Percentiles rank a stretch among this genome's conserved stretches.
phyloP scores from a whole-genome alignment of 1,140 invertebrate genomes.

The Lethrus apterus region DNA sequence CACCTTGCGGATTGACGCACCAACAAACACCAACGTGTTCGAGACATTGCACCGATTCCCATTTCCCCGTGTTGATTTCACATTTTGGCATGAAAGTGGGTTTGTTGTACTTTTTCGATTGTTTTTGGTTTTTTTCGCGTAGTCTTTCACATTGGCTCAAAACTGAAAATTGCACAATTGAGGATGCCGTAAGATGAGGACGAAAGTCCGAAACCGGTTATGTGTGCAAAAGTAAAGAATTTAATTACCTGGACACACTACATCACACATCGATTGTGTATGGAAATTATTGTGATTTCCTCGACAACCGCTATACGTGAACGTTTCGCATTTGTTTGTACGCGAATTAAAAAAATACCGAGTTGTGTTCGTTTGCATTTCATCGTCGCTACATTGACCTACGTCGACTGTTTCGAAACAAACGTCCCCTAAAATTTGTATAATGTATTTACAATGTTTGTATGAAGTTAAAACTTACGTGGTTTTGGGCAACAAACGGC shows the following conservation, averaged over 20 bases:
- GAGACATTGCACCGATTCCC: conserved; percentile 75
- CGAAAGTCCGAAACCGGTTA: conserved; percentile 4
- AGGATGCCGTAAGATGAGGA: too few species aligned
- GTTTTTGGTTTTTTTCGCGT: conserved; percentile 65
- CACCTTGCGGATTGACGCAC: conserved; percentile 74
- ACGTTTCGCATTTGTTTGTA: conserved; percentile 65
- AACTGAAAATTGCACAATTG: conserved; percentile 41
- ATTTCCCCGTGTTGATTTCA: conserved; percentile 60
- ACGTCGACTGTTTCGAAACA: conserved; percentile 69
- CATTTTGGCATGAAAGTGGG: conserved; percentile 67
- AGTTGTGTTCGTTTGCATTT: conserved; percentile 45
- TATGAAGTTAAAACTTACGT: too few species aligned
- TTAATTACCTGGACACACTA: conserved; percentile 62
- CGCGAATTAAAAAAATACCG: conserved; percentile 74
- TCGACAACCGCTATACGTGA: conserved; percentile 63
- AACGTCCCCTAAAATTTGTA: conserved; percentile 56
- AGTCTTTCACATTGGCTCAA: conserved; percentile 72
- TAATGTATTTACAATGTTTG: too few species aligned
- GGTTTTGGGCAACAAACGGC: conserved; percentile 80
- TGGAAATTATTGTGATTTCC: conserved; percentile 88
- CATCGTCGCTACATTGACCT: conserved; percentile 44
- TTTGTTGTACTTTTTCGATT: conserved; percentile 59
- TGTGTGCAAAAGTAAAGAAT: conserved; percentile 9
- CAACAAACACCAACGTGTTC: conserved; percentile 74
- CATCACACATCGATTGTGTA: conserved; percentile 71